Evolutionary conservation across 2,888 invertebrate species (phyloP).

Genomic region (Scelioninae gen. 1): DNA sequence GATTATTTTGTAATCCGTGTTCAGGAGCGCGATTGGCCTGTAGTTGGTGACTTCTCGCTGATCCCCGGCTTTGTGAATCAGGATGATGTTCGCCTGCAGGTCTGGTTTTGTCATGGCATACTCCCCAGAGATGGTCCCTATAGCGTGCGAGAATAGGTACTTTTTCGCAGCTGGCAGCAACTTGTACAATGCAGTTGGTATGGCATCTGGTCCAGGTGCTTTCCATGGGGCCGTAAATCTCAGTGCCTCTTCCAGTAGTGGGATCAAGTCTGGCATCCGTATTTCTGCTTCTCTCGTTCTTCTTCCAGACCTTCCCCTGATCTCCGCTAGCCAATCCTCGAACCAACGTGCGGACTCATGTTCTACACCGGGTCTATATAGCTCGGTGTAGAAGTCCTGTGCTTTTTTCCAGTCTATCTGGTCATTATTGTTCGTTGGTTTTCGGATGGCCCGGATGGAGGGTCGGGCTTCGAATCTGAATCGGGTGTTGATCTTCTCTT

Average conservation of each 20-base stretch:
- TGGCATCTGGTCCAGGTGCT: constrained; percentile 6
- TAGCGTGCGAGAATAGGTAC: background rate
- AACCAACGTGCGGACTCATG: constrained; percentile 10
- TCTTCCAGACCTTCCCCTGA: background rate
- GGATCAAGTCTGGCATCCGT: background rate
- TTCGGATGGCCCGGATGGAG: constrained; percentile 18
- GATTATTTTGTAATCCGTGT: constrained; percentile 19
- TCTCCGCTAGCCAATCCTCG: background rate
- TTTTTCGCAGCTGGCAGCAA: background rate
- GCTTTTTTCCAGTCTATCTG: constrained; percentile 13
- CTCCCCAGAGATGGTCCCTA: background rate
- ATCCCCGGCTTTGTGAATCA: background rate
- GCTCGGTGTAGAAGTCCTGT: constrained; percentile 28
- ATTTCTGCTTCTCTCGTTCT: background rate
- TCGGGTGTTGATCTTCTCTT: constrained; percentile 2
- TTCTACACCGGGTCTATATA: constrained; percentile 23
- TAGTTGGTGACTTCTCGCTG: background rate
- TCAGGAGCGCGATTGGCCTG: constrained; percentile 13
- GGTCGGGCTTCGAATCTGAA: constrained; percentile 19
- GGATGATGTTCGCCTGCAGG: background rate
- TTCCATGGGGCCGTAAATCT: constrained; percentile 10
- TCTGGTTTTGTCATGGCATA: background rate
- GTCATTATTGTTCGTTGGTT: background rate
- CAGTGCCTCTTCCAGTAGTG: too few relatives aligned
- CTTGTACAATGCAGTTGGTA: constrained; percentile 6